Evolutionary conservation across 2,888 invertebrate genomes (phyloP), one percentile per base, ranked within the genome.

Genomic region (Apamea monoglypha): DNA sequence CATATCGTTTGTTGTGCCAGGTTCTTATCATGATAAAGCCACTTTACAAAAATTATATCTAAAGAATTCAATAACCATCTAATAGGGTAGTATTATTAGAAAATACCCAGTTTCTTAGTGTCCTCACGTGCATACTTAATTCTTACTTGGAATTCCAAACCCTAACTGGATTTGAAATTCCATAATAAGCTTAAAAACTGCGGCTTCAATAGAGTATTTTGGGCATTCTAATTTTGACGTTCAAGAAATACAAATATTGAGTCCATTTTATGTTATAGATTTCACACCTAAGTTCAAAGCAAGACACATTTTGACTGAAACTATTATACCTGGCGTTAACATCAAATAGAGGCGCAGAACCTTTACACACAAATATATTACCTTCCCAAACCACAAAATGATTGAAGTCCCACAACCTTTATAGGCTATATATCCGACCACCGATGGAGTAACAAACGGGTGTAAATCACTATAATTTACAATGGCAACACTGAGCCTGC

Each of bases 391-490:
- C 67, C 50, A 69, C 53, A 73, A 44, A 64, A 69, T 64, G 74
- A 80, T 75, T 84, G 66, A 76, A 87, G 63, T 74, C 44, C 14
- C 67, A 70, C 67, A 82, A 70, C 70, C 87, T 85, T 78, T 89
- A 85, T 64, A 80, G 76, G 74, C 74, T 73, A 75, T 80, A 75
- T 78, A 78, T 72, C 56, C 47, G 64, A 73, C 67, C 72, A 83
- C 76, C 76, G 75, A 83, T 80, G 80, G 84, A 77, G 72, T 87
- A 76, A 83, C 76, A 80, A 82, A 81, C 79, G 81, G 61, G 70
- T 84, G 83, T 89, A 90, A 89, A 89, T 88, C 89, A 90, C 73
- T 64, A 44, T 82, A 84, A 88, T 90, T 90, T 89, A 90, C 79
- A 72, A 77, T 80, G 74, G 84, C 74, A 86, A 87, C 81, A 75